phyloP scores from a whole-genome alignment of 2,888 invertebrate species.

The Resseliella maxima region DNA sequence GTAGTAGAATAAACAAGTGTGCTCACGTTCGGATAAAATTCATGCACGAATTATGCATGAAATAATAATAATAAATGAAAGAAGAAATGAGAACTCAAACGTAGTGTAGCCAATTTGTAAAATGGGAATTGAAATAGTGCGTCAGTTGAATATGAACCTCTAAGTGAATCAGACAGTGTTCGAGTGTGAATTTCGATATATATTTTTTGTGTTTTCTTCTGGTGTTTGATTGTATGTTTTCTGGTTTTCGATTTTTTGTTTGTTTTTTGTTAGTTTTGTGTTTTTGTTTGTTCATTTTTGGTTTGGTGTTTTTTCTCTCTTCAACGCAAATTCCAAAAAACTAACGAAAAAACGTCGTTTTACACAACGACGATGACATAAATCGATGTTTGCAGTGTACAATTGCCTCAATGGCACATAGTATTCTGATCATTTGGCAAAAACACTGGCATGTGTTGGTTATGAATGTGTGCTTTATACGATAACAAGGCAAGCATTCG shows the following conservation, averaged over 20 bases:
- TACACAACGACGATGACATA: no score
- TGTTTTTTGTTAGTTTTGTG: no score
- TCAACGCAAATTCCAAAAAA: no score
- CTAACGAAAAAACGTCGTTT: no score
- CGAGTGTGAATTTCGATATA: background rate
- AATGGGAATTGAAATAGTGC: background rate
- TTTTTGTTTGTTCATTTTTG: no score
- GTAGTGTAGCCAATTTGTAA: background rate
- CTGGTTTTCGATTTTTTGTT: no score
- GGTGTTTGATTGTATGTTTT: no score
- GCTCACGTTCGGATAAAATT: background rate
- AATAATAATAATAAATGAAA: no score
- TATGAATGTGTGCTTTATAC: background rate
- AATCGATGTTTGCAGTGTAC: background rate
- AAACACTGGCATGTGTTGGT: background rate
- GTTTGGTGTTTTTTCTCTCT: no score
- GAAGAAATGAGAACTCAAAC: no score
- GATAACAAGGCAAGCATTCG: conserved; percentile 5
- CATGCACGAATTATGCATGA: no score
- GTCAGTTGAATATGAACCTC: conserved; percentile 8
- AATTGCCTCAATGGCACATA: background rate
- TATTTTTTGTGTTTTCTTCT: no score
- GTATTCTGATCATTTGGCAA: background rate
- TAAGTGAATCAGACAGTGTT: background rate
- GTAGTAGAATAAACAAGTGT: background rate